These are phyloP conservation scores for Apogon talboti DNA, from an alignment of 2,797 vertebrate species.

Conservation along the genomic window DNA sequence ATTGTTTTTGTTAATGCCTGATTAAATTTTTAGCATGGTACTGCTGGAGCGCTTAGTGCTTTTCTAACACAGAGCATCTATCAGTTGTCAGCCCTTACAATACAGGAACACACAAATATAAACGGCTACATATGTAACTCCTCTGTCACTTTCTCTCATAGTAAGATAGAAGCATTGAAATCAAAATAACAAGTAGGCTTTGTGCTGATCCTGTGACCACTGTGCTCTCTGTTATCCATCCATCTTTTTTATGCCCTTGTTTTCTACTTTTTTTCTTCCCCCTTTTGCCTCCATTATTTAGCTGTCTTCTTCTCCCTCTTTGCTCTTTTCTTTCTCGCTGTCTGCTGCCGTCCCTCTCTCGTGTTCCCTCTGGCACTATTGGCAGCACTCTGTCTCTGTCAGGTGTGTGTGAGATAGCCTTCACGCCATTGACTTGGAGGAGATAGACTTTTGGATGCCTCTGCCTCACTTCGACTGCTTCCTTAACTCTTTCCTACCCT, in stretches of 20 bases:
- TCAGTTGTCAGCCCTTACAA: conserved; percentile 32
- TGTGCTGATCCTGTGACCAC: conserved; percentile 39
- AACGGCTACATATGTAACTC: conserved; percentile 30
- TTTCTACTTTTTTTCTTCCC: conserved; percentile 42
- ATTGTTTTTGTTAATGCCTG: conserved; percentile 80
- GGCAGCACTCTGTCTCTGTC: conserved; percentile 77
- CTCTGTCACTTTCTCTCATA: conserved; percentile 22
- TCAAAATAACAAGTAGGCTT: conserved; percentile 37
- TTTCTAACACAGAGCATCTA: conserved; percentile 37
- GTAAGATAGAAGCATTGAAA: conserved; percentile 44
- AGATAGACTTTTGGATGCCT: conserved; percentile 68
- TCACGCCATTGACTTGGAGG: conserved; percentile 69
- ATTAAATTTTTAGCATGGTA: conserved; percentile 75
- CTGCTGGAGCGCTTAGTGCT: conserved; percentile 48
- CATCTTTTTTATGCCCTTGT: conserved; percentile 40
- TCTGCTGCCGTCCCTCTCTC: conserved; percentile 58
- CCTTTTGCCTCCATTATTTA: conserved; percentile 27
- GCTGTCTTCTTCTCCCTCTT: conserved; percentile 14
- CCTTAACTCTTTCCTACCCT: conserved; percentile 57
- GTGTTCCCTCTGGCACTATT: conserved; percentile 71
- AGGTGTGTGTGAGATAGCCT: conserved; percentile 75
- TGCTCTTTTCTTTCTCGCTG: conserved; percentile 42
- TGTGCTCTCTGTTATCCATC: conserved; percentile 46
- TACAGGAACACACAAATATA: conserved; percentile 39
- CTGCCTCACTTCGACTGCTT: conserved; percentile 45